These are phyloP conservation scores for Gonioctena quinquepunctata DNA, from an alignment of 1,140 invertebrate genomes.

Conservation along the genomic window DNA sequence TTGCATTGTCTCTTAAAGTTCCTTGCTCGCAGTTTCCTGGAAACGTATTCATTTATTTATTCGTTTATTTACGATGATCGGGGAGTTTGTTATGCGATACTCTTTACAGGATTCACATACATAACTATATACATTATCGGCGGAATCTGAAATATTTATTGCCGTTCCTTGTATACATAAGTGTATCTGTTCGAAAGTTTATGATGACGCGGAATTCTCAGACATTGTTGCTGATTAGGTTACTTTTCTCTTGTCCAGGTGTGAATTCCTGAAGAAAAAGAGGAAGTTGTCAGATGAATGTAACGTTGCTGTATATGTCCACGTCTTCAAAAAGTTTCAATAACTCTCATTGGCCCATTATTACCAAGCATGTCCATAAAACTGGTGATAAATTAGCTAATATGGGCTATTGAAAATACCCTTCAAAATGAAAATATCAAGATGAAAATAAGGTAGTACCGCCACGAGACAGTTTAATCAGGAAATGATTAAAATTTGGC, in stretches of 20 bases:
- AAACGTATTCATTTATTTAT: slow-evolving; percentile 20
- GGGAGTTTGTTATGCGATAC: slow-evolving; percentile 14
- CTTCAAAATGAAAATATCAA: no score
- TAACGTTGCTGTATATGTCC: no score
- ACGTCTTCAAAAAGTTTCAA: no score
- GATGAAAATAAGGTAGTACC: no score
- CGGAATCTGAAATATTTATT: slow-evolving; percentile 16
- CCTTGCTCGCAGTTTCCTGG: slow-evolving; percentile 9
- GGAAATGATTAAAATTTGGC: no score
- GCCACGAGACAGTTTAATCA: no score
- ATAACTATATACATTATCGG: slow-evolving; percentile 11
- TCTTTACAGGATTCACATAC: slow-evolving; percentile 19
- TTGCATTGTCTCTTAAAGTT: slow-evolving; percentile 11
- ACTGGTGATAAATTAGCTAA: no score
- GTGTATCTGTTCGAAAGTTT: background rate
- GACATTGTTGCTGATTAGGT: background rate
- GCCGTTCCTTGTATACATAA: background rate
- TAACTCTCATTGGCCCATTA: no score
- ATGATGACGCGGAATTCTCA: slow-evolving; percentile 2
- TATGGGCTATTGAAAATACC: no score
- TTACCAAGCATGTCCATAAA: no score
- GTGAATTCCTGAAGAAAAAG: background rate
- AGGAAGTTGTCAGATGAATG: no score
- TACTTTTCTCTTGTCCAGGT: background rate
- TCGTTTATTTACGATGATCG: slow-evolving; percentile 19